A percentile compares a stretch with the other conserved stretches of the same genome.
Evolutionary conservation across 2,113 vertebrate genomes (phyloP).

Genomic region (Zosterops japonicus): DNA sequence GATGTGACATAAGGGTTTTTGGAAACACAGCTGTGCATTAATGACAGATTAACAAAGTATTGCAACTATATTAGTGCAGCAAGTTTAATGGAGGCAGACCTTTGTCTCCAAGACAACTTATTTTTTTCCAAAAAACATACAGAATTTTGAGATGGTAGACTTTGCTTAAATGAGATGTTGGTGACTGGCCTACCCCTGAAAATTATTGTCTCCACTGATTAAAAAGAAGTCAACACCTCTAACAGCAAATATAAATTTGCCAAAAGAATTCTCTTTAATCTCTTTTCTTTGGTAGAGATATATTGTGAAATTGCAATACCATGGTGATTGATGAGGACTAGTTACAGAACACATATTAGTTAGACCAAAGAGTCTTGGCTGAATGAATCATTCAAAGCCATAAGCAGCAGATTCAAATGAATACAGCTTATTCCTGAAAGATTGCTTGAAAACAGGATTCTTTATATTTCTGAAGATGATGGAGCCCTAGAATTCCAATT

Average conservation of each 20-base stretch:
- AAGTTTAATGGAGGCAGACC: not conserved
- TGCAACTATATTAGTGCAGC: not conserved
- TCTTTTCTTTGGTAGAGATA: not conserved
- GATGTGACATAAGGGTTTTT: not conserved
- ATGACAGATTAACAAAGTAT: not conserved
- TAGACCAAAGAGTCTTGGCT: not conserved
- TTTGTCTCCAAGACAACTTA: not conserved
- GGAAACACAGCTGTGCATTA: not conserved
- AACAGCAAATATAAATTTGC: not conserved
- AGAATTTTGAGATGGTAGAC: not conserved
- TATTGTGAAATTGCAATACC: not conserved
- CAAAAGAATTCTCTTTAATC: not conserved
- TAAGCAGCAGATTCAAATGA: not conserved
- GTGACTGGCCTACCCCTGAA: not conserved
- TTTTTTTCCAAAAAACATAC: not conserved
- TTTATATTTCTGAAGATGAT: not conserved
- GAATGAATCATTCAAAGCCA: not conserved
- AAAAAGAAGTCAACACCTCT: not conserved
- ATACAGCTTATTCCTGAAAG: not conserved
- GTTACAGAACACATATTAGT: not conserved
- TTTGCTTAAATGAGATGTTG: not conserved
- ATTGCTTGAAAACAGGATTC: not conserved
- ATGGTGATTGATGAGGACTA: not conserved
- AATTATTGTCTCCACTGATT: not conserved
- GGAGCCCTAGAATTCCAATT: not conserved